These are phyloP conservation scores for Ichneumoninae sp. DNA, from an alignment of 2,888 invertebrate genomes.

Conservation along the genomic window DNA sequence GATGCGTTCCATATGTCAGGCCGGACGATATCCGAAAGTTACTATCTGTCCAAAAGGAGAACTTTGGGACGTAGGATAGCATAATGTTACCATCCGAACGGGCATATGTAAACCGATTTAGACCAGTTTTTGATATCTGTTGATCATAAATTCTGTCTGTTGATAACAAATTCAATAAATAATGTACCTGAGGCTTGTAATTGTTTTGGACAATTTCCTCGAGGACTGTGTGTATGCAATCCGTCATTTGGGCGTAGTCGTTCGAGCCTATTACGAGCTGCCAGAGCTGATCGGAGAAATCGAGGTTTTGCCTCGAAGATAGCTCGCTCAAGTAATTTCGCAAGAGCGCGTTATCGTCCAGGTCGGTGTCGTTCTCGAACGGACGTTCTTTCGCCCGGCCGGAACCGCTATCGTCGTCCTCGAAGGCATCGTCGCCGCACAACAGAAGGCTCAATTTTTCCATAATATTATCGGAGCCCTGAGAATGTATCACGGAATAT, in stretches of 20 bases:
- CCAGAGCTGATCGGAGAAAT: constrained; percentile 78
- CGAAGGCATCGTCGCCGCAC: constrained; percentile 64
- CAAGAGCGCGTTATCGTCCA: constrained; percentile 65
- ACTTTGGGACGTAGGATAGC: too few relatives aligned
- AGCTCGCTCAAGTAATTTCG: constrained; percentile 68
- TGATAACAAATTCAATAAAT: neutral
- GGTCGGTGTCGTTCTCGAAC: constrained; percentile 57
- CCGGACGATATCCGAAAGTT: too few relatives aligned
- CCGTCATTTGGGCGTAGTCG: constrained; percentile 71
- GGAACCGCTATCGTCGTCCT: constrained; percentile 10
- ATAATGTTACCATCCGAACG: too few relatives aligned
- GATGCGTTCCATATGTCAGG: too few relatives aligned
- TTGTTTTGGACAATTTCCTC: constrained; percentile 68
- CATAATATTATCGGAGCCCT: constrained; percentile 67
- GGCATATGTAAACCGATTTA: too few relatives aligned
- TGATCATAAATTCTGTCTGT: neutral
- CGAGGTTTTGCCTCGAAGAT: constrained; percentile 70
- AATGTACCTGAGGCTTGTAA: constrained; percentile 72
- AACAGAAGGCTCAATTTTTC: constrained; percentile 70
- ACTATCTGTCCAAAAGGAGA: too few relatives aligned
- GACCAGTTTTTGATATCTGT: neutral
- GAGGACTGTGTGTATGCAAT: constrained; percentile 72
- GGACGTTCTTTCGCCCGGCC: constrained; percentile 16
- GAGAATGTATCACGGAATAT: neutral
- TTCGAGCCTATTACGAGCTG: constrained; percentile 64